phyloP scores from a whole-genome alignment of 2,888 invertebrate species.

The Zygogramma bicolorata region DNA sequence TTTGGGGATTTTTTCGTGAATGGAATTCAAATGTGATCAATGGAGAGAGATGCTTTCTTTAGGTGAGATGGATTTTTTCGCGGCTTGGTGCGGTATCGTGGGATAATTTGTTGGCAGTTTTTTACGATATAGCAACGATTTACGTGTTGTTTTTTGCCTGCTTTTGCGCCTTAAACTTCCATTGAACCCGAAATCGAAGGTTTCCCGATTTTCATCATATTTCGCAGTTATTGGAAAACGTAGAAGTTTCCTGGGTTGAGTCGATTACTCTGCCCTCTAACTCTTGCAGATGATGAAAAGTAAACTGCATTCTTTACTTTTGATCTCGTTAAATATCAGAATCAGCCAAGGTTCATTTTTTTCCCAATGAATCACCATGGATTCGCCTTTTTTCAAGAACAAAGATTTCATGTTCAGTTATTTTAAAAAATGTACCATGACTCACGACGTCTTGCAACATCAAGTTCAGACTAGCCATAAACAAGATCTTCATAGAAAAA shows the following conservation, averaged over 20 bases:
- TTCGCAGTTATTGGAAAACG: too few species aligned
- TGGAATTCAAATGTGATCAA: conserved; percentile 53
- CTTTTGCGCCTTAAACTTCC: too few species aligned
- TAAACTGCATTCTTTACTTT: background rate
- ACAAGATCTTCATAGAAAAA: too few species aligned
- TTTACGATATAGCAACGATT: conserved; percentile 4
- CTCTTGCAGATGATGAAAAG: background rate
- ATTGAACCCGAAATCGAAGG: background rate
- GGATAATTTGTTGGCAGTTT: background rate
- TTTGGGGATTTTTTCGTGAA: conserved; percentile 27
- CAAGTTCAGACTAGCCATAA: too few species aligned
- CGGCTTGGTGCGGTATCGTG: background rate
- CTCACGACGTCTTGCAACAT: too few species aligned
- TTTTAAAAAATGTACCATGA: too few species aligned
- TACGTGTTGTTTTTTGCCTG: background rate
- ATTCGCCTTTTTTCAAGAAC: too few species aligned
- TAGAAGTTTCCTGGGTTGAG: background rate
- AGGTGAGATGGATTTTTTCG: conserved; percentile 55
- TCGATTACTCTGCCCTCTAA: background rate
- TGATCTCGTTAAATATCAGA: background rate
- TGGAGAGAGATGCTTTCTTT: conserved; percentile 65
- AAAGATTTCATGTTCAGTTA: too few species aligned
- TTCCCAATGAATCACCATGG: too few species aligned
- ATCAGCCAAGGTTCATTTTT: too few species aligned
- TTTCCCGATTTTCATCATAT: background rate